Conservation (phyloP, 1,140 invertebrate genomes). For the Heliconius himera region DNA sequence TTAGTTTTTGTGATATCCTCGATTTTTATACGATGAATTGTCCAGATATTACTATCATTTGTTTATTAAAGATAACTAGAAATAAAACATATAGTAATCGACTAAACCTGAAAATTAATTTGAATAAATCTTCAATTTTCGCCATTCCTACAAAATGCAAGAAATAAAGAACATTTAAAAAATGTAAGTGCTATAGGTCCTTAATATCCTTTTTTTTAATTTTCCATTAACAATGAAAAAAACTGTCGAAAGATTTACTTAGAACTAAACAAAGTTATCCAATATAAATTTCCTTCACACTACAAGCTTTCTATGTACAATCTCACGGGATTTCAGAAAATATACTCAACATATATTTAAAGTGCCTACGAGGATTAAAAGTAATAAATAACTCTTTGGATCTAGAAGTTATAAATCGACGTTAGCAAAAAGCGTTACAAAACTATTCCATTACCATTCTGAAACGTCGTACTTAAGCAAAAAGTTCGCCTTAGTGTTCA, state of each 20-base stretch:
- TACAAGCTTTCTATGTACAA: neutral
- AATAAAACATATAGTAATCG: too few species aligned
- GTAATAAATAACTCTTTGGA: slow-evolving; percentile 14
- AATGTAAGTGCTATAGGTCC: too few species aligned
- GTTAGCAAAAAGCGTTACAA: slow-evolving; percentile 10
- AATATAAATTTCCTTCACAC: neutral
- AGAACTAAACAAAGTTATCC: neutral
- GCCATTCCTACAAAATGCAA: too few species aligned
- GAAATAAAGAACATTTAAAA: too few species aligned
- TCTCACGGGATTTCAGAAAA: neutral
- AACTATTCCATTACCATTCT: slow-evolving; percentile 20
- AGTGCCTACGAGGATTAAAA: slow-evolving; percentile 10
- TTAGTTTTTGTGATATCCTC: neutral
- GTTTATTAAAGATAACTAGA: too few species aligned
- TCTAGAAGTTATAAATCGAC: slow-evolving; percentile 11
- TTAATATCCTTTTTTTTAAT: too few species aligned
- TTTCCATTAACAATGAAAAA: too few species aligned
- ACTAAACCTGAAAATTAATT: too few species aligned
- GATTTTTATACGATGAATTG: neutral
- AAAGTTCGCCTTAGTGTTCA: slow-evolving; percentile 39
- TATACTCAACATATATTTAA: slow-evolving; percentile 7
- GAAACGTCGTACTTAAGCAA: slow-evolving; percentile 36
- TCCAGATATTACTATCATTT: too few species aligned
- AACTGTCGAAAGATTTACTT: too few species aligned
- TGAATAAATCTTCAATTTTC: too few species aligned